Evolutionary conservation across 2,888 invertebrate species (phyloP), one percentile per base, ranked within the genome.

Genomic region (Ceraclea dissimilis): DNA sequence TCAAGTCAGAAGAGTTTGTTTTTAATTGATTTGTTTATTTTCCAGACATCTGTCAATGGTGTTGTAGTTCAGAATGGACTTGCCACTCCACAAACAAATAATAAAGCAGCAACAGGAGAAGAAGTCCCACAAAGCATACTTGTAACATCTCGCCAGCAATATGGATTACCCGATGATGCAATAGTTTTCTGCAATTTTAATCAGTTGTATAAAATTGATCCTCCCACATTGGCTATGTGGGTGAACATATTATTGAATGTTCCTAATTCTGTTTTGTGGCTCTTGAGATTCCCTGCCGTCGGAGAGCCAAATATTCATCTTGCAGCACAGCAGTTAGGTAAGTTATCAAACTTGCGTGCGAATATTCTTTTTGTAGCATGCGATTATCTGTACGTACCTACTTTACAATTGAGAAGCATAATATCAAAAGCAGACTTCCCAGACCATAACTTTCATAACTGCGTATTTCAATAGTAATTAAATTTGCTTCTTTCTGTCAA

Each of bases 111-210:
- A 8, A 93, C 95, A 2, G 99, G 98, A 4, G 98, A 99, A 76
- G 91, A 94, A 74, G 87, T 92, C 21, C 94, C 95, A 47, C 88
- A 92, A 68, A 89, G 81, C 68, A 90, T 97, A 66, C 87, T 99
- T 60, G 86, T 97, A 62, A 97, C 97, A 17, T 92, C 95, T 16
- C 82, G 98, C 64, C 89, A 88, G 67, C 98, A 98, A 70, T 99
- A 99, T 68, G 88, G 90, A 34, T 76, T 98, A 63, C 96, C 98
- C 1, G 93, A 95, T 66, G 92, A 97, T 66, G 94, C 94, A 5
- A 83, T 99, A 57, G 90, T 99, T 13, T 99, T 90, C 72, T 99
- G 99, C 72, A 99, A 99, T 76, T 99, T 99, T 75, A 99, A 99
- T 78, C 99, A 99, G 70, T 80, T 99, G 56, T 99, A 99, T 74